A percentile compares a stretch with the other conserved stretches of the same genome.
phyloP scores from a whole-genome alignment of 2,113 vertebrate species.

The Procapra przewalskii region DNA sequence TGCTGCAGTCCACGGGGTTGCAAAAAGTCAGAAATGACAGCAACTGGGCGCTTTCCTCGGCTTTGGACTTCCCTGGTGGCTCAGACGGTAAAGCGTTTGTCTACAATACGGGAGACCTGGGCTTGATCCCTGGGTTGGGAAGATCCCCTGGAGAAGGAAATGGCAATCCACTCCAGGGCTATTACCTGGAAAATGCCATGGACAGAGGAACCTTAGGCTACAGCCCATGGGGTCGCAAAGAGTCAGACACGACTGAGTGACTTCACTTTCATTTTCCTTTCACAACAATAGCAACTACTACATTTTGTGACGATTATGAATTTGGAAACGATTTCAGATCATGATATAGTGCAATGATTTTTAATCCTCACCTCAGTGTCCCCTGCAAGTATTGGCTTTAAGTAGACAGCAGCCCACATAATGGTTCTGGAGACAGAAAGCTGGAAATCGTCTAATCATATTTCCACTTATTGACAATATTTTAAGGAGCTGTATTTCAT shows the following conservation, averaged over 20 bases:
- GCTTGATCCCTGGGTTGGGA: too few relatives aligned
- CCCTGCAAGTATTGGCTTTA: not conserved
- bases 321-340: not conserved
- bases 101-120: too few relatives aligned
- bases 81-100: too few relatives aligned
- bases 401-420: rapidly evolving
- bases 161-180: too few relatives aligned
- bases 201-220: too few relatives aligned
- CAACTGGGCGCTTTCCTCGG: not conserved
- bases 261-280: too few relatives aligned
- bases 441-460: not conserved
- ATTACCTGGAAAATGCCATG: too few relatives aligned
- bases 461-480: not conserved
- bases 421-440: not conserved
- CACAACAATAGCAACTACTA: not conserved
- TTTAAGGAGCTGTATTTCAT: not conserved
- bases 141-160: too few relatives aligned
- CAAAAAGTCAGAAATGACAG: not conserved
- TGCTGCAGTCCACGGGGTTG: rapidly evolving
- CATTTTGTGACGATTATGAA: not conserved
- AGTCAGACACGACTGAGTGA: too few relatives aligned
- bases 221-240: too few relatives aligned
- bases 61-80: too few relatives aligned
- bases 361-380: not conserved
- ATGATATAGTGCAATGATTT: not conserved